Base-by-base conservation (phyloP, 2,113 vertebrate genomes). In the Apteryx mantelli region DNA sequence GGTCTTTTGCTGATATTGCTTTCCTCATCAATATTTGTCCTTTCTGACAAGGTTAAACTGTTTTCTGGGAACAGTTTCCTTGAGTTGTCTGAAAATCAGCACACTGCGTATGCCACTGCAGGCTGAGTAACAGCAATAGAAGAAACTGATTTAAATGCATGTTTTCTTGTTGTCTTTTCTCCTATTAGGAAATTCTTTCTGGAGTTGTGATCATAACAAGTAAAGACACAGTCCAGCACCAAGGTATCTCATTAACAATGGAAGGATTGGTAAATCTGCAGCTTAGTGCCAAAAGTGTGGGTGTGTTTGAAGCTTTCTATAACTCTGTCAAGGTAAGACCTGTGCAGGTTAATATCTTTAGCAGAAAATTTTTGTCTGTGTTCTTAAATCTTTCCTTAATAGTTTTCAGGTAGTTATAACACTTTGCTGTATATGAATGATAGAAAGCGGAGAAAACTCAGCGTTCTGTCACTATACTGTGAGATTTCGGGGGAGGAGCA, bases 231-330 rank as follows among this genome's bases (percentile, higher is more conserved):
- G 96, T 99, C 64, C 99, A 99, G 76, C 99, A 99, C 91, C 99
- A 99, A 32, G 99, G 99, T 18, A 98, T 99, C 93, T 98, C 97
- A 2, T 95, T 99, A 89, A 99, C 97, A 36, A 99, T 99, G 99
- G 99, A 99, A 95, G 99, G 99, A 4, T 96, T 98, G 1, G 99
- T 99, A 11, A 99, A 99, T 95, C 98, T 99, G 52, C 99, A 99
- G 97, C 99, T 99, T 80, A 99, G 99, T 93, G 99, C 99, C 95
- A 99, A 99, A 97, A 99, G 99, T 0, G 99, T 99, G 69, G 99
- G 99, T 0, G 99, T 99, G 77, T 99, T 99, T 5, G 99, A 99
- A 95, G 99, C 99, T 25, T 99, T 99, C 97, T 99, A 99, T 97
- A 99, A 99, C 89, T 99, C 99, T 4, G 99, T 99, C 66, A 99